These are phyloP conservation scores for Blastobasis adustella DNA, from an alignment of 2,888 invertebrate genomes.

Conservation along the genomic window DNA sequence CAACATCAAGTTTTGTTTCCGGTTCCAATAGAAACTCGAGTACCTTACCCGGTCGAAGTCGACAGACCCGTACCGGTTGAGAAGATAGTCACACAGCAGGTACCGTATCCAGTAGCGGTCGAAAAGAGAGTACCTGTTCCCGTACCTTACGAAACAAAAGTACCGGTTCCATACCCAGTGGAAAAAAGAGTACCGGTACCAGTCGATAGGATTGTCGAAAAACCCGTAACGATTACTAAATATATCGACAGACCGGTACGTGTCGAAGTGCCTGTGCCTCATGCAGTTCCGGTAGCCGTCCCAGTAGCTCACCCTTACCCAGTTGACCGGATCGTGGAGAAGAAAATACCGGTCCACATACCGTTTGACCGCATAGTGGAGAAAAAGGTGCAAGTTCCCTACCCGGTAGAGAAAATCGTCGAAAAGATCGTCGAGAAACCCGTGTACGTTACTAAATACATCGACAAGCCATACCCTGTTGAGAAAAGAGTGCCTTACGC, in stretches of 20 bases:
- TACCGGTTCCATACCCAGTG: slow-evolving; percentile 65
- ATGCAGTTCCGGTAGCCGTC: slow-evolving; percentile 50
- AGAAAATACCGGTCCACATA: slow-evolving; percentile 60
- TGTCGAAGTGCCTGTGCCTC: slow-evolving; percentile 54
- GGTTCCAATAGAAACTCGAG: slow-evolving; percentile 53
- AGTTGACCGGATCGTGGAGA: slow-evolving; percentile 70
- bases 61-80: slow-evolving; percentile 52
- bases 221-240: slow-evolving; percentile 68
- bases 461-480: slow-evolving; percentile 63
- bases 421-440: slow-evolving; percentile 76
- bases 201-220: slow-evolving; percentile 71
- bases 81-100: slow-evolving; percentile 57
- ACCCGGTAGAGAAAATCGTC: slow-evolving; percentile 63
- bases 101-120: slow-evolving; percentile 64
- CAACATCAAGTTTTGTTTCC: slow-evolving; percentile 54
- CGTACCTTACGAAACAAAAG: slow-evolving; percentile 55
- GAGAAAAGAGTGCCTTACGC: slow-evolving; percentile 62
- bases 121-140: slow-evolving; percentile 66
- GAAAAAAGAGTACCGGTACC: slow-evolving; percentile 56
- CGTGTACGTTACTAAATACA: slow-evolving; percentile 59
- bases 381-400: slow-evolving; percentile 60
- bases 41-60: slow-evolving; percentile 56
- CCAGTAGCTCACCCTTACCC: slow-evolving; percentile 60
- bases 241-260: slow-evolving; percentile 57
- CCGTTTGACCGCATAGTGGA: slow-evolving; percentile 63